These are phyloP conservation scores for Grammomys surdaster DNA, from an alignment of 2,113 vertebrate species.

Conservation along the genomic window DNA sequence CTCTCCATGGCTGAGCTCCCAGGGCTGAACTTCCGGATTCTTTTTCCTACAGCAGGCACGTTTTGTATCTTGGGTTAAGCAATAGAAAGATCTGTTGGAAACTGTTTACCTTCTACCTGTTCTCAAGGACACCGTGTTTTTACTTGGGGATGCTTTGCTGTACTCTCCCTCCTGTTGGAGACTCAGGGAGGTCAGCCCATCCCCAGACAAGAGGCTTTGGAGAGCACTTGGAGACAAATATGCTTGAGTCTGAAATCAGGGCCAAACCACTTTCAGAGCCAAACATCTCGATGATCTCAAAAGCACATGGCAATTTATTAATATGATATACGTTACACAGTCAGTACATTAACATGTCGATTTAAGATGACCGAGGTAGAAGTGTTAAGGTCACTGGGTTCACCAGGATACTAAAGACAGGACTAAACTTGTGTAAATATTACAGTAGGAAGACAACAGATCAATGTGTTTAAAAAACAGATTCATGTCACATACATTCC, in stretches of 20 bases:
- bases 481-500: not conserved
- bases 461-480: constrained; percentile 9
- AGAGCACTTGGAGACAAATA: not conserved
- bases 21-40: not conserved
- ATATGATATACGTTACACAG: not conserved
- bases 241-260: not conserved
- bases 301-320: not conserved
- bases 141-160: not conserved
- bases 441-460: constrained; percentile 9
- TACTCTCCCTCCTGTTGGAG: not conserved
- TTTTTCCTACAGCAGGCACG: not conserved
- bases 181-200: not conserved
- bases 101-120: not conserved
- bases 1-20: not conserved
- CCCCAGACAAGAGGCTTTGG: not conserved
- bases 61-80: not conserved
- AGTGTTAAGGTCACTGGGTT: not conserved
- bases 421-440: not conserved
- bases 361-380: constrained; percentile 36
- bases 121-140: not conserved
- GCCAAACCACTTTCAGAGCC: not conserved
- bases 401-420: not conserved
- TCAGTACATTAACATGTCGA: not conserved
- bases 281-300: not conserved
- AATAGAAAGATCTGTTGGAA: not conserved